These are phyloP conservation scores for Gymnocheta viridis DNA, from an alignment of 2,888 invertebrate species.

Conservation along the genomic window DNA sequence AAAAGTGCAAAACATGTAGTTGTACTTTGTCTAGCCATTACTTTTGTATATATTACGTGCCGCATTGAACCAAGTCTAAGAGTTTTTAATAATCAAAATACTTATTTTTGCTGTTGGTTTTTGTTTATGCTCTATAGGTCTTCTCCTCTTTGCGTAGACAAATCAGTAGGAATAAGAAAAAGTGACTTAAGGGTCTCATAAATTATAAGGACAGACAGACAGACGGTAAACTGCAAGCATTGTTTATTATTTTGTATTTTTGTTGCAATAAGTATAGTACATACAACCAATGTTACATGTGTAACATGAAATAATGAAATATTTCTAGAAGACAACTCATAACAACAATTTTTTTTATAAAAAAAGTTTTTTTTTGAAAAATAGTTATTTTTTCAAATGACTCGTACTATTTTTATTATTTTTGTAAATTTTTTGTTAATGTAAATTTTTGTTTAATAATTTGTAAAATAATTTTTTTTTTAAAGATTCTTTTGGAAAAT, in stretches of 20 bases:
- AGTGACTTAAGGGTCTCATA: conserved; percentile 64
- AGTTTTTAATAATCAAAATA: conserved; percentile 62
- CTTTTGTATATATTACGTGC: conserved; percentile 25
- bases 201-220: conserved; percentile 62
- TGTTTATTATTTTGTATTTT: not conserved
- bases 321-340: too few relatives aligned
- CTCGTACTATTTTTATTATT: too few relatives aligned
- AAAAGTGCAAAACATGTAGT: conserved; percentile 54
- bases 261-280: not conserved
- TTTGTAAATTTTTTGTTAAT: too few relatives aligned
- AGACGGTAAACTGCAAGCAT: conserved; percentile 35
- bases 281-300: not conserved
- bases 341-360: too few relatives aligned
- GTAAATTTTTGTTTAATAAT: too few relatives aligned
- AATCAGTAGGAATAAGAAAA: conserved; percentile 22
- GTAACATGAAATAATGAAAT: conserved; percentile 19
- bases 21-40: conserved; percentile 24
- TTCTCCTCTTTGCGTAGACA: conserved; percentile 42
- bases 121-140: not conserved
- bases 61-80: conserved; percentile 37
- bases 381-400: too few relatives aligned
- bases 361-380: too few relatives aligned
- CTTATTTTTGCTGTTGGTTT: conserved; percentile 28
- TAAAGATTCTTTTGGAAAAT: too few relatives aligned
- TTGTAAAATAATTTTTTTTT: too few relatives aligned